Conservation (phyloP, 2,888 invertebrate species). For the Nomada goodeniana region DNA sequence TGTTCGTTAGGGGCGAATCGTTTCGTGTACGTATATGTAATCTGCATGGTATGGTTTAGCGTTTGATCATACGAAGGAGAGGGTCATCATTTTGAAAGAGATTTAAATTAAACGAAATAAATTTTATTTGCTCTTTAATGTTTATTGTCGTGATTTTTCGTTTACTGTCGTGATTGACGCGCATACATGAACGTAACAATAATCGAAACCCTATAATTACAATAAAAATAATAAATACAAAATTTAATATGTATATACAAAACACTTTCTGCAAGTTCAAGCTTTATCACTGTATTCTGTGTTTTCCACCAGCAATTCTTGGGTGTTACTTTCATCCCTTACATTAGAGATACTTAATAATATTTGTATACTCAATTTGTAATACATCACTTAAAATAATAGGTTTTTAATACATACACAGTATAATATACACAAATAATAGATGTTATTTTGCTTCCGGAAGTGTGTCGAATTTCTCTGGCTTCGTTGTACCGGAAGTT, state of each 20-base stretch:
- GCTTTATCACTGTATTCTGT: slow-evolving; percentile 5
- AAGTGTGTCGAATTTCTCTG: not conserved
- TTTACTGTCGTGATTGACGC: slow-evolving; percentile 40
- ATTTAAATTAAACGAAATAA: not conserved
- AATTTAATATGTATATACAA: slow-evolving; percentile 60
- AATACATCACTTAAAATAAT: slow-evolving; percentile 19
- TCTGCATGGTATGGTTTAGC: not conserved
- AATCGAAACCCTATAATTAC: slow-evolving; percentile 53
- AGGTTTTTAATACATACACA: slow-evolving; percentile 7
- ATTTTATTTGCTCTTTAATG: slow-evolving; percentile 8
- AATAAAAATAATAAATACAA: slow-evolving; percentile 71
- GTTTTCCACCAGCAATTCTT: slow-evolving; percentile 5
- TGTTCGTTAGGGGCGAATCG: not conserved
- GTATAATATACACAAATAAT: slow-evolving; percentile 13
- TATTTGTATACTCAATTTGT: slow-evolving; percentile 11
- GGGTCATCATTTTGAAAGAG: not conserved
- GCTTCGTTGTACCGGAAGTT: not conserved
- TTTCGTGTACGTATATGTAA: no score
- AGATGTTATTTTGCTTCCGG: not conserved
- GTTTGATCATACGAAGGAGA: no score
- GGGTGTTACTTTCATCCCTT: slow-evolving; percentile 11
- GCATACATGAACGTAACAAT: slow-evolving; percentile 60
- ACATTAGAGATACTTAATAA: slow-evolving; percentile 27
- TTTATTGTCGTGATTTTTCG: slow-evolving; percentile 64
- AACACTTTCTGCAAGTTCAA: slow-evolving; percentile 35